Evolutionary conservation across 2,797 vertebrate genomes (phyloP).

Genomic region (Sebastes diploproa): DNA sequence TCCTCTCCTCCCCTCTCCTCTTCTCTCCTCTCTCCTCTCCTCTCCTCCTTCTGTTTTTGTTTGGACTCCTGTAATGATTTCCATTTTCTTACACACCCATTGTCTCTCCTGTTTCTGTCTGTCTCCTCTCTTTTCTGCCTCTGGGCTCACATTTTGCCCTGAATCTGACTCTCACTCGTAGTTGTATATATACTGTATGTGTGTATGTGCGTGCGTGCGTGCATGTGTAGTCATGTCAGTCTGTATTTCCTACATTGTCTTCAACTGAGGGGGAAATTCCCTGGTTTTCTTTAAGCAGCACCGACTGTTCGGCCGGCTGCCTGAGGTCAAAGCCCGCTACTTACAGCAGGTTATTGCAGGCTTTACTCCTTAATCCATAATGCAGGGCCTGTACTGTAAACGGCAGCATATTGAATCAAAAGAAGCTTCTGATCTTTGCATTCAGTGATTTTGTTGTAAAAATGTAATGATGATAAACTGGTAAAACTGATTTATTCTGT

Average conservation of each 20-base stretch:
- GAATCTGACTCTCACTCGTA: background rate
- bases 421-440: slow-evolving; percentile 4
- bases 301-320: slow-evolving; percentile 31
- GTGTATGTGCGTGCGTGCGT: background rate
- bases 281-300: slow-evolving; percentile 31
- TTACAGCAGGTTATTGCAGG: slow-evolving; percentile 65
- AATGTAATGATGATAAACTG: background rate
- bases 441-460: background rate
- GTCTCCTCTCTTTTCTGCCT: background rate
- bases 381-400: slow-evolving; percentile 31
- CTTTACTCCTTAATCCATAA: slow-evolving; percentile 41
- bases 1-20: too few species aligned
- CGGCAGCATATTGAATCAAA: slow-evolving; percentile 3
- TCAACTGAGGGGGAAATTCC: slow-evolving; percentile 39
- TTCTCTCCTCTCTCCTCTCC: too few species aligned
- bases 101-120: background rate
- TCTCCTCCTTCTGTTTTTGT: slow-evolving; percentile 14
- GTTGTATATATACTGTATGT: background rate
- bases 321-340: slow-evolving; percentile 32
- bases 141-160: slow-evolving; percentile 12
- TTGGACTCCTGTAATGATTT: slow-evolving; percentile 19
- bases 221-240: background rate
- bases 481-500: background rate
- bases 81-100: background rate
- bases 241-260: slow-evolving; percentile 32